Percentiles rank a stretch among this genome's conserved stretches.
These are phyloP conservation scores for Botia almorhae DNA, from an alignment of 2,797 vertebrate species.

Conservation along the genomic window DNA sequence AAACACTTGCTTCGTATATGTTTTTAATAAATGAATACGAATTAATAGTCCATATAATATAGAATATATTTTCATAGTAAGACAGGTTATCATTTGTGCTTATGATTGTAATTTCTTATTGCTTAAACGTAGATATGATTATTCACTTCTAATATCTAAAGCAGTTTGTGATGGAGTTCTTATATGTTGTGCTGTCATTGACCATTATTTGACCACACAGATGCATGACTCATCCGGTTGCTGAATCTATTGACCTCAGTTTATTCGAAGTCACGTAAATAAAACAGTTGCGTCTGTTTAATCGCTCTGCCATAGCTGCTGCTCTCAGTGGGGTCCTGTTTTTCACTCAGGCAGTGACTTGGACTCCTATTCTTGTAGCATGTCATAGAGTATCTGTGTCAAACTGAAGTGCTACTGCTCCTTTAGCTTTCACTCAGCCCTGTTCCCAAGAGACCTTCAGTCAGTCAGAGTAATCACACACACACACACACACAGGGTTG, in stretches of 20 bases:
- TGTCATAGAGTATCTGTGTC: constrained; percentile 66
- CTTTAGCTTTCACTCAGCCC: constrained; percentile 73
- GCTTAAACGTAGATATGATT: too few species aligned
- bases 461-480: constrained; percentile 71
- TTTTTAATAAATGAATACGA: too few species aligned
- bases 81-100: too few species aligned
- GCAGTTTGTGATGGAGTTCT: too few species aligned
- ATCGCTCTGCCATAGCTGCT: constrained; percentile 20
- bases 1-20: too few species aligned
- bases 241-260: background rate
- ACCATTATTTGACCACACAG: background rate
- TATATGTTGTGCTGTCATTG: too few species aligned
- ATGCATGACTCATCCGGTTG: too few species aligned
- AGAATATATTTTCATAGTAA: too few species aligned
- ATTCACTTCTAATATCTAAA: too few species aligned
- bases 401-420: constrained; percentile 80
- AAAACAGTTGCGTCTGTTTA: constrained; percentile 31
- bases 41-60: too few species aligned
- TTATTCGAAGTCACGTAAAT: constrained; percentile 4
- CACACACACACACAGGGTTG: constrained; percentile 28
- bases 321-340: constrained; percentile 29
- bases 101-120: too few species aligned
- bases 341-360: constrained; percentile 43
- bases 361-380: constrained; percentile 44
- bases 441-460: constrained; percentile 72